Evolutionary conservation across 2,797 vertebrate species (phyloP), one percentile per base, ranked within the genome.

Genomic region (Erithacus rubecula): DNA sequence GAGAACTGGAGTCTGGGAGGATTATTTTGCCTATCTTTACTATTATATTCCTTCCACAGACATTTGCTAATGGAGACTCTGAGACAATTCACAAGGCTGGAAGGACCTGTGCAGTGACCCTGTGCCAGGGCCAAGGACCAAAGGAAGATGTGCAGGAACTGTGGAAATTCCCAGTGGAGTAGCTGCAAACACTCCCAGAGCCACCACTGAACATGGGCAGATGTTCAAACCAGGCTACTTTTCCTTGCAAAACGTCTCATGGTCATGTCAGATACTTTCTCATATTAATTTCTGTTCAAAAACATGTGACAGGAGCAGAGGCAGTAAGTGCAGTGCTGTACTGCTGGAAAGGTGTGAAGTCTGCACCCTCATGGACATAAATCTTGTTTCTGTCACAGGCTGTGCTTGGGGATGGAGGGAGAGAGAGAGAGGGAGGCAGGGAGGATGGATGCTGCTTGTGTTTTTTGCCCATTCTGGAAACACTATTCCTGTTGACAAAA

Each of bases 121-220:
- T 5, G 17, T 60, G n/a, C 10, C 30, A 44, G 52, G 76, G 15
- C 5, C 51, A 26, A 62, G 58, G 34, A 64, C 19, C 30, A 37
- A 47, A 37, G 36, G 39, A 58, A n/a, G 67, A 47, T 17, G 23
- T 24, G 23, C 46, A 39, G 34, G 36, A 52, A 11, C 23, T 11
- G 2, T 11, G 37, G 44, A 37, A 84, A 58, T 65, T 75, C 47
- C 18, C 36, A 12, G 8, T 2, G 36, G 32, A n/a, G 2, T 3
- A 39, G 34, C 34, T 34, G 22, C 60, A 36, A 16, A 7, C 1
- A 0, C 9, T 59, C 37, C 41, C 49, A 67, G 39, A 77, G 62
- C 39, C 0, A 0, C 44, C 58, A 5, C 18, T 27, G 47, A 26
- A 72, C 41, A 51, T 0, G 1, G 12, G 17, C 43, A 77, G 26